phyloP scores from a whole-genome alignment of 2,888 invertebrate species.

The Aradus depressus region DNA sequence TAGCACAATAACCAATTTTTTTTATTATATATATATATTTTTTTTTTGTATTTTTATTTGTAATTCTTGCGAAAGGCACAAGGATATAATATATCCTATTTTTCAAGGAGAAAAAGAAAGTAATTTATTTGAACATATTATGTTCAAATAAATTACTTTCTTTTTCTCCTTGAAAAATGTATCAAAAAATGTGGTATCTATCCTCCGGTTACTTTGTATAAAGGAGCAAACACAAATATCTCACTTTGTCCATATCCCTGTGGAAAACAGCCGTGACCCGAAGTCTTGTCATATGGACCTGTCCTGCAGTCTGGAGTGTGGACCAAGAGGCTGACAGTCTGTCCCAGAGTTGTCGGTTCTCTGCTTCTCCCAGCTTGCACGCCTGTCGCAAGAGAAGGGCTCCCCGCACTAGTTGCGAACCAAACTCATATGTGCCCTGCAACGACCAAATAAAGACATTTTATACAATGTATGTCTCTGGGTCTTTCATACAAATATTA shows the following conservation, averaged over 20 bases:
- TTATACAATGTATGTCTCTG: background rate
- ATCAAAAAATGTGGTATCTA: too few relatives aligned
- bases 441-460: slow-evolving; percentile 24
- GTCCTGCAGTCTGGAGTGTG: slow-evolving; percentile 53
- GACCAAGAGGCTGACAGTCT: slow-evolving; percentile 56
- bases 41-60: too few relatives aligned
- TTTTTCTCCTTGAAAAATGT: too few relatives aligned
- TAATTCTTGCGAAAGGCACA: too few relatives aligned
- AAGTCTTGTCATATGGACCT: slow-evolving; percentile 63
- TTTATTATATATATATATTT: too few relatives aligned
- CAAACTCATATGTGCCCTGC: slow-evolving; percentile 71
- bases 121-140: too few relatives aligned
- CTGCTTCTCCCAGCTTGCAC: slow-evolving; percentile 50
- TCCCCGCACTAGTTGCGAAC: slow-evolving; percentile 63
- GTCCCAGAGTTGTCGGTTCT: slow-evolving; percentile 45
- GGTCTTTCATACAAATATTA: background rate
- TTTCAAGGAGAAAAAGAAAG: too few relatives aligned
- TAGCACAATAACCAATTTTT: too few relatives aligned
- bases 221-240: background rate
- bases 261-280: slow-evolving; percentile 66
- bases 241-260: slow-evolving; percentile 45
- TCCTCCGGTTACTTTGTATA: too few relatives aligned
- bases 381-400: slow-evolving; percentile 60
- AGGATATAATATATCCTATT: too few relatives aligned
- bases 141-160: too few relatives aligned